Conservation (phyloP, 2,113 vertebrate species). For the Halichoerus grypus region DNA sequence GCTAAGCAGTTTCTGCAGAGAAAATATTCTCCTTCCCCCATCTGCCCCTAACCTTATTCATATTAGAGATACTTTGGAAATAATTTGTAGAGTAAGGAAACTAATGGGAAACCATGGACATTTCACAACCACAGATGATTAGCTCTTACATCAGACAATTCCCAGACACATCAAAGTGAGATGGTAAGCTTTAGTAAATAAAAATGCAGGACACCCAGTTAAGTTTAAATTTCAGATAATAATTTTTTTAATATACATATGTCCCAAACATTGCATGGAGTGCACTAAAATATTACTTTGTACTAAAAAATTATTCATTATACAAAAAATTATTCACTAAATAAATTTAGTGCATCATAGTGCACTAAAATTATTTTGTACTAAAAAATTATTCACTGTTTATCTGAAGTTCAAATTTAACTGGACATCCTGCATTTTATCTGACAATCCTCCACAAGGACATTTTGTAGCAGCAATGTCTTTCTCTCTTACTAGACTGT, state of each 20-base stretch:
- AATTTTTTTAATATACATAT: not conserved
- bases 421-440: not conserved
- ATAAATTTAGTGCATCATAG: not conserved
- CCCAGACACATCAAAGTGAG: not conserved
- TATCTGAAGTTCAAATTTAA: slow-evolving; percentile 24
- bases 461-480: not conserved
- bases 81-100: not conserved
- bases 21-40: not conserved
- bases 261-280: not conserved
- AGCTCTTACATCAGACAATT: not conserved
- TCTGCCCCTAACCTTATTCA: not conserved
- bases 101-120: not conserved
- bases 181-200: not conserved
- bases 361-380: slow-evolving; percentile 27
- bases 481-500: not conserved
- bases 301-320: not conserved
- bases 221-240: slow-evolving; percentile 36
- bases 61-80: not conserved
- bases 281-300: not conserved
- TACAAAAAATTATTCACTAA: slow-evolving; percentile 25
- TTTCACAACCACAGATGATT: slow-evolving; percentile 5
- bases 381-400: slow-evolving; percentile 20
- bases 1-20: slow-evolving; percentile 24
- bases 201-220: not conserved
- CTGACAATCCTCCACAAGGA: not conserved